Evolutionary conservation across 2,888 invertebrate species (phyloP).

Genomic region (Tetragnatha montana): DNA sequence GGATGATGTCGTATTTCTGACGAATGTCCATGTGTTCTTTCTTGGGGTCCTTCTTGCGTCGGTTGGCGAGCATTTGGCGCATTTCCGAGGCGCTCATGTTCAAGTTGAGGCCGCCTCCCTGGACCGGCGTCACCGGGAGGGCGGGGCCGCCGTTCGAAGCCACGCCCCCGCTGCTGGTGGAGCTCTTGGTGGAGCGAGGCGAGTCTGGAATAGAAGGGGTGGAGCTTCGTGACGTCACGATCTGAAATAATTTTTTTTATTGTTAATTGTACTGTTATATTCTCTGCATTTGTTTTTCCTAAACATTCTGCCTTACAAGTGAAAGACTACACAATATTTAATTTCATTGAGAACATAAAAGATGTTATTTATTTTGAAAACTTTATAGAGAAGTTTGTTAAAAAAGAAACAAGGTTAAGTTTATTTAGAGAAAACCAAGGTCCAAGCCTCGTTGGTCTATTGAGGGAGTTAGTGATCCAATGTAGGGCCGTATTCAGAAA

Average conservation of each 20-base stretch:
- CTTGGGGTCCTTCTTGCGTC: slow-evolving; percentile 92
- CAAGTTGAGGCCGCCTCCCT: slow-evolving; percentile 75
- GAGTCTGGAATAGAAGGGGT: slow-evolving; percentile 73
- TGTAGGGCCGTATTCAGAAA: too few species aligned
- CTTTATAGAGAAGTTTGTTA: too few species aligned
- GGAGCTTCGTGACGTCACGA: slow-evolving; percentile 65
- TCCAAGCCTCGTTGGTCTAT: too few species aligned
- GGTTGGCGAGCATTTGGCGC: slow-evolving; percentile 88
- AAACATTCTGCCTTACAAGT: too few species aligned
- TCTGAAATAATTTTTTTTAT: slow-evolving; percentile 22
- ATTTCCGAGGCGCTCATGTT: slow-evolving; percentile 96
- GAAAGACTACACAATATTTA: too few species aligned
- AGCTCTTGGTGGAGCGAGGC: slow-evolving; percentile 68
- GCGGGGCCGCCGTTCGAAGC: slow-evolving; percentile 32
- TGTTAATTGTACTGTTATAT: too few species aligned
- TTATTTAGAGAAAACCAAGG: too few species aligned
- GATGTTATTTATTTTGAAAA: too few species aligned
- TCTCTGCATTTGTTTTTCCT: too few species aligned
- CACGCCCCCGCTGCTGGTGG: slow-evolving; percentile 44
- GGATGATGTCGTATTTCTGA: slow-evolving; percentile 94
- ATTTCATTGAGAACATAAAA: too few species aligned
- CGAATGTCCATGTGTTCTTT: slow-evolving; percentile 92
- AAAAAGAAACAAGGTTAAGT: too few species aligned
- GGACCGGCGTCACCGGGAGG: not conserved
- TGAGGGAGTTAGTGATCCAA: too few species aligned